Percentiles rank a stretch among this genome's conserved stretches.
Evolutionary conservation across 1,140 invertebrate species (phyloP).

Genomic region (Sogatella furcifera): DNA sequence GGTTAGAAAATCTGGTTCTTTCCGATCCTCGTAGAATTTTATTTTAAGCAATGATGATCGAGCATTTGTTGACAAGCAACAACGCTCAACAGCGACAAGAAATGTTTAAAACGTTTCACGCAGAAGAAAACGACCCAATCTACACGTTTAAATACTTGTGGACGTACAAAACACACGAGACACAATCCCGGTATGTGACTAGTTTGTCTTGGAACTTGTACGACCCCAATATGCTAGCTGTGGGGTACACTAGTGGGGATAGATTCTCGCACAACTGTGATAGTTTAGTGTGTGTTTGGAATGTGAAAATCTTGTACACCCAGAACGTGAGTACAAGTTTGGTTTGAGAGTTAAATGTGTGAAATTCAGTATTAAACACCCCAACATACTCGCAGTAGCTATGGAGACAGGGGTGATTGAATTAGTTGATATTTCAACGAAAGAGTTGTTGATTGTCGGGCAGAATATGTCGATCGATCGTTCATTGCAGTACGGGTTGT

Average conservation of each 20-base stretch:
- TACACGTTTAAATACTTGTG: conserved; percentile 4
- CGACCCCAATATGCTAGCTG: conserved; percentile 21
- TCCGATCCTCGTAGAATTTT: background rate
- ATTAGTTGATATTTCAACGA: conserved; percentile 6
- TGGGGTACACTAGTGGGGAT: conserved; percentile 21
- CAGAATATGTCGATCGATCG: background rate
- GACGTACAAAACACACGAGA: background rate
- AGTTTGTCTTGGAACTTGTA: background rate
- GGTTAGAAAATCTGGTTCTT: background rate
- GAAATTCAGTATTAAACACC: conserved; percentile 34
- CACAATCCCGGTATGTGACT: background rate
- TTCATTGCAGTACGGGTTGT: conserved; percentile 2
- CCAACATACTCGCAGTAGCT: conserved; percentile 37
- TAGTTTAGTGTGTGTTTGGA: conserved; percentile 41
- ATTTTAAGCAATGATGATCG: conserved; percentile 1
- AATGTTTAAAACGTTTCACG: background rate
- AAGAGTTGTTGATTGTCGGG: background rate
- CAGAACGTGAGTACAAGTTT: conserved; percentile 38
- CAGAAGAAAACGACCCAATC: background rate
- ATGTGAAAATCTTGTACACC: conserved; percentile 44
- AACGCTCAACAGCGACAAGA: background rate
- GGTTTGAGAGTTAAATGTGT: conserved; percentile 39
- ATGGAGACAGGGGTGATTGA: conserved; percentile 3
- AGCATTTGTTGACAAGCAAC: background rate
- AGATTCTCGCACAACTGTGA: conserved; percentile 1